These are phyloP conservation scores for Ennomos quercinarius DNA, from an alignment of 2,888 invertebrate genomes.

Conservation along the genomic window DNA sequence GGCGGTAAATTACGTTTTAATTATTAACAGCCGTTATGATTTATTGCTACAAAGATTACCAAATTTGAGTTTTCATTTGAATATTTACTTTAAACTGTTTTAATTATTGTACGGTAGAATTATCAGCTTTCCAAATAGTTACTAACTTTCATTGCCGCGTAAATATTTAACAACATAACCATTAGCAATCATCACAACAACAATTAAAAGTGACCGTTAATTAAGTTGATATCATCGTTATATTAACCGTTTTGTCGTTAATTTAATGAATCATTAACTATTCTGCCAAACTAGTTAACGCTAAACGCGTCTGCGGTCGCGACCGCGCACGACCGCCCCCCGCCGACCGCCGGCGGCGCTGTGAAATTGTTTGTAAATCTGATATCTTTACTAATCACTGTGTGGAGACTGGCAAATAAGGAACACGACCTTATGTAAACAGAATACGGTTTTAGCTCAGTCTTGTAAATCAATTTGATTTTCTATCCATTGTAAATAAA, in stretches of 20 bases:
- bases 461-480: too few species aligned
- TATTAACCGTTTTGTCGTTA: constrained; percentile 31
- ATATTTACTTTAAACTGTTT: too few species aligned
- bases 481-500: too few species aligned
- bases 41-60: constrained; percentile 3
- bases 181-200: constrained; percentile 1
- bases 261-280: constrained; percentile 35
- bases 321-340: too few species aligned
- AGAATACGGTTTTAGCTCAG: too few species aligned
- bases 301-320: constrained; percentile 16
- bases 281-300: constrained; percentile 33
- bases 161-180: neutral
- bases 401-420: neutral
- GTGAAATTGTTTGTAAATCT: constrained; percentile 7
- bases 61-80: too few species aligned
- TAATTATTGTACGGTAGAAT: too few species aligned
- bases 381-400: neutral
- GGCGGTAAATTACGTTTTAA: constrained; percentile 10
- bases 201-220: constrained; percentile 21
- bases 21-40: constrained; percentile 10
- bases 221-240: constrained; percentile 27
- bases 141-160: too few species aligned
- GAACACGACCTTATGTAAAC: too few species aligned
- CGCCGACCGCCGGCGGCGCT: constrained; percentile 5
- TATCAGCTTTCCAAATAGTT: too few species aligned